A percentile compares a stretch with the other conserved stretches of the same genome.
phyloP scores from a whole-genome alignment of 2,888 invertebrate genomes.

The Pseudeuparius sepicola region DNA sequence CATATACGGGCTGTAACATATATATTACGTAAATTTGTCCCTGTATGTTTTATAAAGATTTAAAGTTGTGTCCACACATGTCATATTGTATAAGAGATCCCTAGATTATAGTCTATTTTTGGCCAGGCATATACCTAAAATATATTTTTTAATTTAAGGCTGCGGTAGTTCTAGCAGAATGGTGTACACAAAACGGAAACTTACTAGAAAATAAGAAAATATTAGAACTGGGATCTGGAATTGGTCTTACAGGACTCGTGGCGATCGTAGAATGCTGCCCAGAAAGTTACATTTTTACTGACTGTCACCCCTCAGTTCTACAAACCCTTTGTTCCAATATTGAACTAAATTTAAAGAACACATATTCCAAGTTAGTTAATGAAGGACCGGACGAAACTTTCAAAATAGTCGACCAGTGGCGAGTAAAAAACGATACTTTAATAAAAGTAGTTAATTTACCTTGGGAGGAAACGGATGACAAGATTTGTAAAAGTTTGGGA shows the following conservation, averaged over 20 bases:
- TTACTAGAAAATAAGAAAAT: slow-evolving; percentile 47
- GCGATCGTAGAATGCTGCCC: slow-evolving; percentile 47
- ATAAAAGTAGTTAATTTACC: slow-evolving; percentile 35
- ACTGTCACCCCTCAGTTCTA: slow-evolving; percentile 59
- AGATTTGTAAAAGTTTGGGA: slow-evolving; percentile 28
- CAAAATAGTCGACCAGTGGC: not conserved
- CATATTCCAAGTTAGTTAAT: not conserved
- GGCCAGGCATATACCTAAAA: too few relatives aligned
- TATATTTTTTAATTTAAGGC: slow-evolving; percentile 48
- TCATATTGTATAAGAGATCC: too few relatives aligned
- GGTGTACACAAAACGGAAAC: slow-evolving; percentile 49
- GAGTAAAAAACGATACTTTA: not conserved
- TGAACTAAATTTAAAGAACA: slow-evolving; percentile 44
- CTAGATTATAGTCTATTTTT: too few relatives aligned
- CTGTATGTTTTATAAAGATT: too few relatives aligned
- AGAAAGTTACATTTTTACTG: slow-evolving; percentile 51
- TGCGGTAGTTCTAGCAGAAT: slow-evolving; percentile 59
- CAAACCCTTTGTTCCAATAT: slow-evolving; percentile 53
- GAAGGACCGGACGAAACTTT: not conserved
- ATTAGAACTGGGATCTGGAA: slow-evolving; percentile 68
- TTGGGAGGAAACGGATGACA: slow-evolving; percentile 43
- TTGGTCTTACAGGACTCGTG: slow-evolving; percentile 61
- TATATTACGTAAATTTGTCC: too few relatives aligned
- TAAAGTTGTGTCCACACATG: too few relatives aligned
- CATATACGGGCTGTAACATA: too few relatives aligned